phyloP scores from a whole-genome alignment of 2,113 vertebrate species.

The Cromileptes altivelis region DNA sequence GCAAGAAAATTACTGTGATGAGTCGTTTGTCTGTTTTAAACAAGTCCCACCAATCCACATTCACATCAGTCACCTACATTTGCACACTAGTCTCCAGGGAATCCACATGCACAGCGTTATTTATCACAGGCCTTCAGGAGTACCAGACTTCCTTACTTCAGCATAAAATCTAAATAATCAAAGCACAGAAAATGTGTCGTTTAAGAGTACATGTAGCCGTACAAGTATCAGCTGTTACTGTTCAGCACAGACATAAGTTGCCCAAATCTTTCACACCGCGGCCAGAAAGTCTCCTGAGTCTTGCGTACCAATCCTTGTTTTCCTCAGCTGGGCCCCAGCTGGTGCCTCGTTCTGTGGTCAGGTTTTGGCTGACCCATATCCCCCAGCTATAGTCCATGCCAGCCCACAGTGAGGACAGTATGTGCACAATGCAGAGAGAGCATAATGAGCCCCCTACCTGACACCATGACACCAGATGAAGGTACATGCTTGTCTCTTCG shows the following conservation, averaged over 20 bases:
- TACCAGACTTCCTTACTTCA: constrained; percentile 35
- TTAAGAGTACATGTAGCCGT: constrained; percentile 27
- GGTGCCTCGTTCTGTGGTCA: constrained; percentile 71
- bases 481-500: not conserved
- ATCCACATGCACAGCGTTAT: constrained; percentile 40
- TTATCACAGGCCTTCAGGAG: constrained; percentile 44
- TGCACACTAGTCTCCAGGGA: constrained; percentile 35
- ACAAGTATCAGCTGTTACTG: constrained; percentile 17
- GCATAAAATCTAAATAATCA: constrained; percentile 46
- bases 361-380: constrained; percentile 79
- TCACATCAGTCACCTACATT: constrained; percentile 45
- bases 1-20: constrained; percentile 43
- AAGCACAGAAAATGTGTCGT: constrained; percentile 32
- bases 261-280: constrained; percentile 39
- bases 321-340: constrained; percentile 72
- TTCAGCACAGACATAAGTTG: constrained; percentile 44
- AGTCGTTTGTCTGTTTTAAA: constrained; percentile 66
- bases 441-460: constrained; percentile 69
- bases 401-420: constrained; percentile 75
- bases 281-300: constrained; percentile 50
- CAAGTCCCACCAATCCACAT: constrained; percentile 40
- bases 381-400: constrained; percentile 62
- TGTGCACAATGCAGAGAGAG: constrained; percentile 74
- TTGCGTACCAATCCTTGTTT: constrained; percentile 40
- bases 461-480: constrained; percentile 45